Evolutionary conservation across 2,797 vertebrate species (phyloP).

Genomic region (Dendrocincla tyrannina): DNA sequence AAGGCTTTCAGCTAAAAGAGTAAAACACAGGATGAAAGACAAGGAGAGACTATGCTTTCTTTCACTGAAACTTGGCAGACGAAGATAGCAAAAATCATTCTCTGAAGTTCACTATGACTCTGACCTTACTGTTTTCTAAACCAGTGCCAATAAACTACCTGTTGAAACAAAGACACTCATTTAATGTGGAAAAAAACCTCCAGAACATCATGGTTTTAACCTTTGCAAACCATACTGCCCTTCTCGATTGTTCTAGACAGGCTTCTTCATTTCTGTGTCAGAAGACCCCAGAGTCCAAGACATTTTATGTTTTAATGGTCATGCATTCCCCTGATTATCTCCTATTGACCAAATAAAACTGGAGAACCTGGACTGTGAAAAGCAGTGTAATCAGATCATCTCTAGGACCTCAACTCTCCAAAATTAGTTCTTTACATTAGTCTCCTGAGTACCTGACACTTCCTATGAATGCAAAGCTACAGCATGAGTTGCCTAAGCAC

Average conservation of each 20-base stretch:
- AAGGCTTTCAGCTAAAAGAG: neutral
- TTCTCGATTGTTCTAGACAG: neutral
- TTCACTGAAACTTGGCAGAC: neutral
- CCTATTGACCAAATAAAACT: neutral
- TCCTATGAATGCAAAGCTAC: neutral
- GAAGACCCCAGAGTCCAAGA: neutral
- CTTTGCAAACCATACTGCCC: neutral
- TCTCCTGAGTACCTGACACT: neutral
- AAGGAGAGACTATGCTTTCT: neutral
- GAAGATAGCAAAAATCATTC: neutral
- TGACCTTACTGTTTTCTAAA: constrained; percentile 17
- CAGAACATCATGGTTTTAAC: neutral
- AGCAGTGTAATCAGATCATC: neutral
- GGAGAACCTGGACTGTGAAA: neutral
- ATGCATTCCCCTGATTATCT: neutral
- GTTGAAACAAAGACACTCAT: neutral
- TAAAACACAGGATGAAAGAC: neutral
- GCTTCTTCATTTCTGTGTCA: neutral
- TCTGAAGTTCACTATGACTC: neutral
- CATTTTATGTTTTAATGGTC: neutral
- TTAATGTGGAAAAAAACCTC: neutral
- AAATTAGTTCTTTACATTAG: neutral
- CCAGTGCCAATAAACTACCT: neutral
- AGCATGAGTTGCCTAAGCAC: neutral
- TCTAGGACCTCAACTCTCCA: neutral